Conservation (phyloP, 2,113 vertebrate genomes). For the Pipra filicauda region DNA sequence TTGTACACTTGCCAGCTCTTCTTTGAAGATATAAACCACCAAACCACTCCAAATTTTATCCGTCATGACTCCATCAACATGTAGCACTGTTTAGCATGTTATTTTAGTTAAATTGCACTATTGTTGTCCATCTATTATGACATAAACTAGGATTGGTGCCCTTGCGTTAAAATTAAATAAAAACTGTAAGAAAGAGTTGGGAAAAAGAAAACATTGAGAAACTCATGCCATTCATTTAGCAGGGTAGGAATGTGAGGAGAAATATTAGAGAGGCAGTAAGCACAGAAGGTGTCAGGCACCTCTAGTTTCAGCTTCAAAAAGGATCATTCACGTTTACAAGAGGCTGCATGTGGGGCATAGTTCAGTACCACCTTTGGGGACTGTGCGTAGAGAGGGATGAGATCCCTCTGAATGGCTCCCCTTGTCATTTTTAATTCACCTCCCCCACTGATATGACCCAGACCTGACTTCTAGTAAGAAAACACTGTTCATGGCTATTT, state of each 20-base stretch:
- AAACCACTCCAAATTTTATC: constrained; percentile 65
- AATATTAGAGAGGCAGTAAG: neutral
- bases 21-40: constrained; percentile 66
- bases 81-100: constrained; percentile 53
- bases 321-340: neutral
- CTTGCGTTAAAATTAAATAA: constrained; percentile 25
- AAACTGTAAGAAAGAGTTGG: constrained; percentile 6
- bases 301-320: neutral
- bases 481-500: constrained; percentile 29
- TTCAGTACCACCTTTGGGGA: neutral
- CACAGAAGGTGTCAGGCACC: neutral
- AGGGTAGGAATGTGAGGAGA: neutral
- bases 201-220: neutral
- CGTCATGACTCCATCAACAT: constrained; percentile 39
- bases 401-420: neutral
- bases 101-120: constrained; percentile 53
- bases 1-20: constrained; percentile 61
- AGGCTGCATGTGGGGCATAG: neutral
- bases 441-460: neutral
- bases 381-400: neutral
- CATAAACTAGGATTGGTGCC: constrained; percentile 53
- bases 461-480: constrained; percentile 26
- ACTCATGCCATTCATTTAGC: neutral
- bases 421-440: neutral
- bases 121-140: constrained; percentile 56